Base-by-base conservation (phyloP, 2,888 invertebrate genomes). In the Andricus curvator region DNA sequence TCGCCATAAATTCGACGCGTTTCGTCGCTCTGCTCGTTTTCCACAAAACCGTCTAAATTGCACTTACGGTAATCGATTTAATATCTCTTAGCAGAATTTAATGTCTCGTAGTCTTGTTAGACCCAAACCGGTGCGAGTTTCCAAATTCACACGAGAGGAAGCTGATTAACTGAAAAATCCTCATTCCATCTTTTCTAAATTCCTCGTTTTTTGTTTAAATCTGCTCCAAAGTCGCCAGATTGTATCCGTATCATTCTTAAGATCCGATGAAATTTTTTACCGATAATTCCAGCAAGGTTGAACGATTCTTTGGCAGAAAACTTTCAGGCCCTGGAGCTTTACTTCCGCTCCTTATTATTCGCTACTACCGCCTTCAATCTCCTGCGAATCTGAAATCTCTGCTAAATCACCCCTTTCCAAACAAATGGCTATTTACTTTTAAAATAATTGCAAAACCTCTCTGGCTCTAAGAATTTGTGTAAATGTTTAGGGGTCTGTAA, bases 201-300 rank as follows among this genome's bases (percentile, higher is more conserved):
- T 80, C 8, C 8, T 17, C 17, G 5, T 17, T 17, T 17, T 29
- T 29, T 56, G n/a, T 60, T 56, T 56, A 20, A 60, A 37, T 29
- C 41, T 76, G 79, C 76, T 78, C 79, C 78, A 67, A 81, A 83
- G 85, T 85, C 82, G 79, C 80, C 41, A 82, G 82, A 84, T 83
- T 85, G 83, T 86, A 83, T 84, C 83, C 83, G 83, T 84, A 85
- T 85, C 83, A 85, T 81, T 83, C 85, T 86, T 85, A 83, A 85
- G 84, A 82, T 82, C 83, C 85, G 82, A 86, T 86, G 84, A 84
- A 84, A 84, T 85, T 86, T 82, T 80, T 86, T 74, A 70, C 82
- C 83, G 84, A 87, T 87, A 86, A 86, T 84, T 86, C 84, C 83
- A 76, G 79, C 81, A 79, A 82, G 84, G 84, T 85, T 82, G 77